Evolutionary conservation across 2,888 invertebrate species (phyloP).

Genomic region (Brachyptera putata): DNA sequence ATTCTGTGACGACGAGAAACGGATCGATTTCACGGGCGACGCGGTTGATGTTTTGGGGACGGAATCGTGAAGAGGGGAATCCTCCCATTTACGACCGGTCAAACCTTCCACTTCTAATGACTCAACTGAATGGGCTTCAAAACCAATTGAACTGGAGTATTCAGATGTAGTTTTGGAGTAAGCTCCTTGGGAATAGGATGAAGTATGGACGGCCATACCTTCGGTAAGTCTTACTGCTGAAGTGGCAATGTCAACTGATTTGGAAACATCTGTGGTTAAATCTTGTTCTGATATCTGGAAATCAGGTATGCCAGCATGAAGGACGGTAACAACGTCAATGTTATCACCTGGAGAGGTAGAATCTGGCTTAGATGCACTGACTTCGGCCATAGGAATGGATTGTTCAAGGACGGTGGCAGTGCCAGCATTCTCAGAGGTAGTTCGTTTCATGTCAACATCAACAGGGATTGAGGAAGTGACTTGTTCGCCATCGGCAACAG

Average conservation of each 20-base stretch:
- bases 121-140: not conserved
- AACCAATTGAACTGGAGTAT: not conserved
- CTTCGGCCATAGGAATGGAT: not conserved
- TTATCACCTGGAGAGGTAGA: too few species aligned
- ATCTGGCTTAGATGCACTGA: not conserved
- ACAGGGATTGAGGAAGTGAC: not conserved
- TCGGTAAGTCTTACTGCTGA: not conserved
- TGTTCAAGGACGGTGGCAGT: not conserved
- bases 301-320: too few species aligned
- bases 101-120: conserved; percentile 7
- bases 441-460: not conserved
- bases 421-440: not conserved
- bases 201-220: not conserved
- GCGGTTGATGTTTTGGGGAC: conserved; percentile 5
- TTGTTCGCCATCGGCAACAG: not conserved
- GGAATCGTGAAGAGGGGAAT: conserved; percentile 11
- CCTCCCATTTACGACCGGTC: not conserved
- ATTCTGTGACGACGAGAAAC: conserved; percentile 30
- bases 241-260: not conserved
- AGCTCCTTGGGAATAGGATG: too few species aligned
- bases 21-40: conserved; percentile 18
- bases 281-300: too few species aligned
- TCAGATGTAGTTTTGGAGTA: not conserved
- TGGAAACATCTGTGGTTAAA: not conserved
- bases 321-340: too few species aligned